Evolutionary conservation across 2,888 invertebrate species (phyloP), one percentile per base, ranked within the genome.

Genomic region (Allacma fusca): DNA sequence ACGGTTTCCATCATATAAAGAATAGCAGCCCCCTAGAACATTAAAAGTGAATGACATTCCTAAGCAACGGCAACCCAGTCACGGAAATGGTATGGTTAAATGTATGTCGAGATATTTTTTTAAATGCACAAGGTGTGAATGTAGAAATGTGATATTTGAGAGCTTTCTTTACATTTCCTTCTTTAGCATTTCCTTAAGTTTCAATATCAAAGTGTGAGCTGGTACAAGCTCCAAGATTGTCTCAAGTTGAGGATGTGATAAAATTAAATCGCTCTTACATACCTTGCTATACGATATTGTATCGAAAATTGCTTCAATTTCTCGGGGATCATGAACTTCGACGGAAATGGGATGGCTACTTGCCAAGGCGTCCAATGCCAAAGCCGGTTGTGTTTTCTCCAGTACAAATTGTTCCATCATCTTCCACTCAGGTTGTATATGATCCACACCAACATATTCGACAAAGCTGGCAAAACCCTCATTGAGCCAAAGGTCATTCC

Each of bases 401-500:
- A 91, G 86, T 77, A 91, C 90, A 85, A 92, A 91, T 85, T 91
- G 91, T 84, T 91, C 91, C 89, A 91, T 90, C 91, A 91, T 91
- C 84, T 88, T 89, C 91, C 91, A 91, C 75, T 90, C 89, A 1
- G 90, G 91, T 84, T 89, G 89, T 71, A 91, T 89, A 84, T 88
- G 88, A 83, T 90, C 89, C 1, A 91, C 90, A 0, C 91, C 92
- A 78, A 92, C 89, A 87, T 95, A 80, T 81, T 94, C 94, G 81
- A 95, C 90, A 84, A 93, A 94, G 71, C 92, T 92, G 0, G 95
- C 94, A 79, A 95, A 92, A 0, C 93, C 96, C 86, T 96, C 96
- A 86, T 96, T 93, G 80, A 97, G 88, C 96, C 97, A 97, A 71
- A 93, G 89, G 82, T 96, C 93, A 70, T 93, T 94, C 95, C 95